Evolutionary conservation across 2,797 vertebrate species (phyloP), one percentile per base, ranked within the genome.

Genomic region (Aphelocoma californica): DNA sequence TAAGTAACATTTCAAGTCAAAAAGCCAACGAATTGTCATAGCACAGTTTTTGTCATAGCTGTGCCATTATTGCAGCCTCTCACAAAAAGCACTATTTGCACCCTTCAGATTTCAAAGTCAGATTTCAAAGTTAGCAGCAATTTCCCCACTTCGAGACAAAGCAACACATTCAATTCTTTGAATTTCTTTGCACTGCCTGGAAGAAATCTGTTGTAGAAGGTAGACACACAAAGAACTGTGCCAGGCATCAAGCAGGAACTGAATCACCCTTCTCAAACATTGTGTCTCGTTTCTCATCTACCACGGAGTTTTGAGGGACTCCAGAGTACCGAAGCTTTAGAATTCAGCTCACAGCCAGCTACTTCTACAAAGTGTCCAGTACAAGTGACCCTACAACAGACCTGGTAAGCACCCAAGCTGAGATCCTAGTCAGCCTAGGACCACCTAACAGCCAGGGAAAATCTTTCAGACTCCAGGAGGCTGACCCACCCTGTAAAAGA

Each of bases 291-390:
- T 66, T 66, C 44, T 64, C 28, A 44, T 31, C 47, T 69, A 29
- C 25, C 58, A 71, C 0, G 0, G 50, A 48, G 36, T 42, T 75
- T 47, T 72, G 36, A 60, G 32, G 18, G 5, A 26, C 5, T 24
- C 21, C 14, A n/a, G 19, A 47, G n/a, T 20, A 38, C 15, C 1
- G 0, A 38, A 36, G 7, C 28, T 65, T 42, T 29, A 53, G 42
- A 75, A 53, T 34, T 56, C 74, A 67, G 26, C 42, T 69, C 28
- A 54, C n/a, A 60, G 42, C 2, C 77, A 88, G 45, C 10, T n/a
- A n/a, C 29, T 47, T 12, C 64, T 57, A 26, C 0, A 0, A 66
- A 58, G 23, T 31, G 42, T 44, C n/a, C 5, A 1, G 7, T 14
- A 51, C 25, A 85, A n/a, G 31, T 3, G 13, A 42, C 17, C 10